Percentiles rank a stretch among this genome's conserved stretches.
phyloP scores from a whole-genome alignment of 2,888 invertebrate species.

The Drosophila lacicola region DNA sequence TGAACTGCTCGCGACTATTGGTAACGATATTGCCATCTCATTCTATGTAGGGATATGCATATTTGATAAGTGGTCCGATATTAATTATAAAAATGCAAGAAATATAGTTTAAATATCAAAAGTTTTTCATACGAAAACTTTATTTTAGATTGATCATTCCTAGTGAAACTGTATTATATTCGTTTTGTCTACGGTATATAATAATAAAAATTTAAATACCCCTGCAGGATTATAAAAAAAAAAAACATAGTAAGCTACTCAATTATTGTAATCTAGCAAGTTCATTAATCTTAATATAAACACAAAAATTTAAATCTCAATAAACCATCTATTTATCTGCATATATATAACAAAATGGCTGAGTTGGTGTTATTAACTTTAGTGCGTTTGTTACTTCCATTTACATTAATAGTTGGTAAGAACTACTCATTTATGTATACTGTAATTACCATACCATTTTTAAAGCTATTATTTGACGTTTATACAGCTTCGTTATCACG shows the following conservation, averaged over 20 bases:
- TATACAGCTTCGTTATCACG: conserved; percentile 44
- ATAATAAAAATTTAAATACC: too few relatives aligned
- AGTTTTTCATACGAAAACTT: too few relatives aligned
- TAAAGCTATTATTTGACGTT: neutral
- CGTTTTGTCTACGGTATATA: too few relatives aligned
- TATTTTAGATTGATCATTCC: too few relatives aligned
- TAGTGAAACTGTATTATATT: too few relatives aligned
- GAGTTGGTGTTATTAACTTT: conserved; percentile 27
- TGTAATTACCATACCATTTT: neutral
- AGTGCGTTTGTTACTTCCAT: conserved; percentile 50
- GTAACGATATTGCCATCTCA: too few relatives aligned
- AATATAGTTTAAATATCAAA: too few relatives aligned
- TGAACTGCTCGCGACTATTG: too few relatives aligned
- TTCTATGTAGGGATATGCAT: too few relatives aligned
- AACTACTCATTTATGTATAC: neutral
- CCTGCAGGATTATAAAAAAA: neutral
- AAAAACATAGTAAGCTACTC: neutral
- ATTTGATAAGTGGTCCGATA: too few relatives aligned
- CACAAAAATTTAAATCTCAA: neutral
- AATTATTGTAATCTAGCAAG: neutral
- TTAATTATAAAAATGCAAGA: too few relatives aligned
- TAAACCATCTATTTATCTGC: neutral
- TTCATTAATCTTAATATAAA: neutral
- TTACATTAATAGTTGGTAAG: conserved; percentile 54
- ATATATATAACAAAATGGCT: conserved; percentile 30